phyloP scores from a whole-genome alignment of 2,888 invertebrate species.

The Pterobdella sp. region DNA sequence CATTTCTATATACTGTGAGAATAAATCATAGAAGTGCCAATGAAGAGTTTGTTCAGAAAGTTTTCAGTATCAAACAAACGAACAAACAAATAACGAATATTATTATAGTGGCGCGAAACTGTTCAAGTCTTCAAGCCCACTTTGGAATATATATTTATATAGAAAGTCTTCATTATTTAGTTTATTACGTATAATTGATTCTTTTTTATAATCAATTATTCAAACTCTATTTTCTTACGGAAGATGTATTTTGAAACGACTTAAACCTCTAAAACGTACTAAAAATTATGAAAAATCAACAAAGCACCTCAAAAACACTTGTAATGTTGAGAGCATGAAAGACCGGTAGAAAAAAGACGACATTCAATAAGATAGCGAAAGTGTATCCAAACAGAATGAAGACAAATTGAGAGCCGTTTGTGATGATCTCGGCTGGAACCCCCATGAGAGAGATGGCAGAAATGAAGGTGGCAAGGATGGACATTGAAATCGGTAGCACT shows the following conservation, averaged over 20 bases:
- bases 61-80: too few relatives aligned
- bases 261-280: too few relatives aligned
- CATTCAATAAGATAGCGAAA: conserved; percentile 45
- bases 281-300: too few relatives aligned
- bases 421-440: conserved; percentile 47
- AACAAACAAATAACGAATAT: too few relatives aligned
- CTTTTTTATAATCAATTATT: too few relatives aligned
- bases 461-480: conserved; percentile 50
- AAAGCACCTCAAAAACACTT: conserved; percentile 40
- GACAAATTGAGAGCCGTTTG: conserved; percentile 37
- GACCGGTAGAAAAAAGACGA: conserved; percentile 38
- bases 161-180: too few relatives aligned
- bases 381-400: conserved; percentile 41
- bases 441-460: conserved; percentile 49
- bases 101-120: too few relatives aligned
- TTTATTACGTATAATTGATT: too few relatives aligned
- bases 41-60: not conserved
- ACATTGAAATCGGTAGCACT: conserved; percentile 46
- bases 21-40: not conserved
- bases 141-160: too few relatives aligned
- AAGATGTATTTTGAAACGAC: too few relatives aligned
- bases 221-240: too few relatives aligned
- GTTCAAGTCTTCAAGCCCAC: too few relatives aligned
- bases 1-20: conserved; percentile 71
- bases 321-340: conserved; percentile 39